Base-by-base conservation (phyloP, 2,797 vertebrate genomes). In the Varecia variegata region DNA sequence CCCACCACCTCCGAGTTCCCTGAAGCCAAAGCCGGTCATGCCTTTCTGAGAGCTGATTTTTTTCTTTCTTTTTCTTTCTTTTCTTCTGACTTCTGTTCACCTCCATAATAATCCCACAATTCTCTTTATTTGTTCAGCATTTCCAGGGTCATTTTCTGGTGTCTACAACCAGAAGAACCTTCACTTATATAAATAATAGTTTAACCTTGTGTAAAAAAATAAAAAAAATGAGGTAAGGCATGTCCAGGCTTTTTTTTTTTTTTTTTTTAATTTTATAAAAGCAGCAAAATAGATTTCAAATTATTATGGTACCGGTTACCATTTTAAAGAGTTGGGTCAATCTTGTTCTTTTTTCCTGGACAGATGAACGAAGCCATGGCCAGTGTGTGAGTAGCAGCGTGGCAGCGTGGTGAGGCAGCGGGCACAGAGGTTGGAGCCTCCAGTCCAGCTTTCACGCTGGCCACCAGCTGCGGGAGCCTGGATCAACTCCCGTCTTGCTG, bases 361-460 rank as follows among this genome's bases (percentile, higher is more conserved):
- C 65, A 54, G 43, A 73, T 11, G 30, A 56, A 52, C 3, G 2
- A 32, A 50, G 54, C 8, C 10, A 0, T 13, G 2, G 21, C 25
- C 6, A 2, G 35, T 17, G 0, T 23, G 47, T 3, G 56, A 2
- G 0, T 2, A 45, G 23, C 6, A 8, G 40, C 40, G 4, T 1
- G 23, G 56, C 4, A 25, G 35, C 1, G 0, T 0, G 15, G 14
- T 3, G 3, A 0, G 10, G 18, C 3, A 7, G 40, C 3, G 43
- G 47, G 1, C 25, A 4, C 1, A 4, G 10, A 2, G 5, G 3
- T 12, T 0, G 7, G 30, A 6, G 23, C 30, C 25, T 68, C 25
- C 0, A 5, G 50, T 9, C 20, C 32, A 8, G 30, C 0, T 6
- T 9, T 4, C 40, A 2, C 3, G 2, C 43, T 32, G 25, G 68